Evolutionary conservation across 2,888 invertebrate genomes (phyloP).

Genomic region (Nomada lathburiana): DNA sequence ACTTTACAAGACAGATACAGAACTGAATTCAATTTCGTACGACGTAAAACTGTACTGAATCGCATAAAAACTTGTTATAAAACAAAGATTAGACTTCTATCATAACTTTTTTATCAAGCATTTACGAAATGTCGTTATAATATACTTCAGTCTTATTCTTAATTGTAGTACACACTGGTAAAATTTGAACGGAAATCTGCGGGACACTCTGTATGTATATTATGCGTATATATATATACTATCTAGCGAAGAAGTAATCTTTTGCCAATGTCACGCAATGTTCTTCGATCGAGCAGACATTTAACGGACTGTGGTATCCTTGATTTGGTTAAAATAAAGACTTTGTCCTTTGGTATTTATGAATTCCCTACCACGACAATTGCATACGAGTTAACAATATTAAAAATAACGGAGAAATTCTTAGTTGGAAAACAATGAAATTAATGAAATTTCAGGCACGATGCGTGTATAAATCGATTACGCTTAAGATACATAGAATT

Average conservation of each 20-base stretch:
- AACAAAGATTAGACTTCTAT: too few relatives aligned
- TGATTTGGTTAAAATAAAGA: not conserved
- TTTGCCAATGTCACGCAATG: conserved; percentile 54
- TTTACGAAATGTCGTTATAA: too few relatives aligned
- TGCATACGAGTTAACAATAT: not conserved
- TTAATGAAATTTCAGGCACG: conserved; percentile 76
- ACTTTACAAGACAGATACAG: too few relatives aligned
- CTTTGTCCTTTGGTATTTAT: too few relatives aligned
- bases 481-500: conserved; percentile 85
- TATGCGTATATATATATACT: not conserved
- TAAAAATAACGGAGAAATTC: not conserved
- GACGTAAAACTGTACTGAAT: too few relatives aligned
- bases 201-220: not conserved
- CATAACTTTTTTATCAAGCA: too few relatives aligned
- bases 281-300: conserved; percentile 32
- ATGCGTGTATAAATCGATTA: conserved; percentile 82
- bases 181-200: too few relatives aligned
- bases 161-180: too few relatives aligned
- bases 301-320: not conserved
- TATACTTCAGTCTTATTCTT: too few relatives aligned
- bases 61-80: too few relatives aligned
- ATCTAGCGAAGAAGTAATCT: conserved; percentile 44
- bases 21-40: too few relatives aligned
- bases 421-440: not conserved
- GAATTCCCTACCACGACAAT: not conserved